Percentiles rank a stretch among this genome's conserved stretches.
phyloP scores from a whole-genome alignment of 2,888 invertebrate species.

The Drosophila phalerata region DNA sequence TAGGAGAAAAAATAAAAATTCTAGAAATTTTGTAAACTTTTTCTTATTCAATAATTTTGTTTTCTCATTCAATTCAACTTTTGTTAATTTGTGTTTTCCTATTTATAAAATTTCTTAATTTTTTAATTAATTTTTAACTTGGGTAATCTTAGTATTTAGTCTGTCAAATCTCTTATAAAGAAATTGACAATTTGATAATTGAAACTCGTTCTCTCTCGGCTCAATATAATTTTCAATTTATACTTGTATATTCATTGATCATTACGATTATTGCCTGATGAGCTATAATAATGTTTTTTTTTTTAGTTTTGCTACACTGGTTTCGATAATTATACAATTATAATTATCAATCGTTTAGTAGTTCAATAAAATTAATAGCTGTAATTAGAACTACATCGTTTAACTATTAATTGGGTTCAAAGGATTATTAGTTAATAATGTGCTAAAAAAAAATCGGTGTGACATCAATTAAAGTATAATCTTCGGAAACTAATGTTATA shows the following conservation, averaged over 20 bases:
- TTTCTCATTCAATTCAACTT: no score
- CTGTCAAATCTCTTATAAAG: no score
- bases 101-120: no score
- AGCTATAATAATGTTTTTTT: background rate
- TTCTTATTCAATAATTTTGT: no score
- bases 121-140: no score
- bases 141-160: no score
- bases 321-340: background rate
- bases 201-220: background rate
- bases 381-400: background rate
- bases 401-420: background rate
- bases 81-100: no score
- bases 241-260: slow-evolving; percentile 4
- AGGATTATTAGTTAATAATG: background rate
- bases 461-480: background rate
- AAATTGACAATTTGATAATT: no score
- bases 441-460: background rate
- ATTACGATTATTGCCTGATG: background rate
- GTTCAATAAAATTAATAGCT: background rate
- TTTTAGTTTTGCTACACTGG: background rate
- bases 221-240: background rate
- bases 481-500: background rate
- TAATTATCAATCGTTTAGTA: background rate
- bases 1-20: no score
- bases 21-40: background rate